Evolutionary conservation across 2,888 invertebrate genomes (phyloP).

Genomic region (Falcaria lacertinaria): DNA sequence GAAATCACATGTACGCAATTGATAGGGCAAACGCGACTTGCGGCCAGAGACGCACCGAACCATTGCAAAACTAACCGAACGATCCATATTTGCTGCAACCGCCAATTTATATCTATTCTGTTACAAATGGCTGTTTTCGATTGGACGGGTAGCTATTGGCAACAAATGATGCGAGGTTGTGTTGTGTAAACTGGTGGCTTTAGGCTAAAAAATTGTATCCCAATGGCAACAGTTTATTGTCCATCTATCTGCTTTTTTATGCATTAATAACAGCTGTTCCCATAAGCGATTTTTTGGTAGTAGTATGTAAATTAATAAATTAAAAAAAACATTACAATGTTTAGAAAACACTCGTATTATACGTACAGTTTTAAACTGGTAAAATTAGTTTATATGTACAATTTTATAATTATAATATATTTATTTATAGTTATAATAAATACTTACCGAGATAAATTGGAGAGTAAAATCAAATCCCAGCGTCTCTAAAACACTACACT

Average conservation of each 20-base stretch:
- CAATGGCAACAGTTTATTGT: too few relatives aligned
- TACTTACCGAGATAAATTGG: not conserved
- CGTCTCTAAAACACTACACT: not conserved
- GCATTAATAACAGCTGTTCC: too few relatives aligned
- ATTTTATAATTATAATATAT: too few relatives aligned
- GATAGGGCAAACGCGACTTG: conserved; percentile 55
- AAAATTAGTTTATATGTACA: too few relatives aligned
- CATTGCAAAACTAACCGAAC: conserved; percentile 43
- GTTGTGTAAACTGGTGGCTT: conserved; percentile 13
- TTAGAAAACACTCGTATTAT: too few relatives aligned
- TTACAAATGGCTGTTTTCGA: conserved; percentile 65
- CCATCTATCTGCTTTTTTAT: too few relatives aligned
- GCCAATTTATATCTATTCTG: conserved; percentile 68
- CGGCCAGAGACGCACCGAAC: conserved; percentile 31
- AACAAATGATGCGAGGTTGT: conserved; percentile 61
- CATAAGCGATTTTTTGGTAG: too few relatives aligned
- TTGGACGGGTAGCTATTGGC: conserved; percentile 62
- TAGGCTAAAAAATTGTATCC: too few relatives aligned
- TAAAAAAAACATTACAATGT: too few relatives aligned
- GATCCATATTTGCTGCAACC: conserved; percentile 63
- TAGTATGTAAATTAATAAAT: too few relatives aligned
- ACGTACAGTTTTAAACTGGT: too few relatives aligned
- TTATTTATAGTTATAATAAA: not conserved
- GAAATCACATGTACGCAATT: conserved; percentile 75
- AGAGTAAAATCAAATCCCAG: conserved; percentile 1